These are phyloP conservation scores for Ptyas mucosa DNA, from an alignment of 2,113 vertebrate species.

Conservation along the genomic window DNA sequence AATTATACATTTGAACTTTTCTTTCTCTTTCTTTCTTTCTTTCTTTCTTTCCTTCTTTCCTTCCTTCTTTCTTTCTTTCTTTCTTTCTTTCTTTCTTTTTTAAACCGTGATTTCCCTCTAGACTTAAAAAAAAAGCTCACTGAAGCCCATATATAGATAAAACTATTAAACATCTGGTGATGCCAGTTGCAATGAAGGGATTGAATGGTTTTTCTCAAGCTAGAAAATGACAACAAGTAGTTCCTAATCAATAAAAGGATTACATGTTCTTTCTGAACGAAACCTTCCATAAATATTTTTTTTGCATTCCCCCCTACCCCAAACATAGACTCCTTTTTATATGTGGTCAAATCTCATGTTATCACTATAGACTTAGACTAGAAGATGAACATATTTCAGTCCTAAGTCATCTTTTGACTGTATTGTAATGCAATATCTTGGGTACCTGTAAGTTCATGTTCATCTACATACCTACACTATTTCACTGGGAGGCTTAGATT, in stretches of 20 bases:
- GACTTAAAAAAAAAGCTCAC: background rate
- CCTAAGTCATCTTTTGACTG: background rate
- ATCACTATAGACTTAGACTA: background rate
- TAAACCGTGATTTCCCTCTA: background rate
- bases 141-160: background rate
- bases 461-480: too few relatives aligned
- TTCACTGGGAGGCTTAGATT: too few relatives aligned
- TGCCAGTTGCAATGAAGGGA: background rate
- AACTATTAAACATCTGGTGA: background rate
- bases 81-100: too few relatives aligned
- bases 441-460: too few relatives aligned
- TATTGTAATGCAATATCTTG: background rate
- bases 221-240: background rate
- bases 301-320: background rate
- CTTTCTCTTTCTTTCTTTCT: background rate
- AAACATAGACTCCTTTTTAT: background rate
- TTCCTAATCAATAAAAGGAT: background rate
- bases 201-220: background rate
- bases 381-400: background rate
- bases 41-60: background rate
- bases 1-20: background rate
- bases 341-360: background rate
- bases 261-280: background rate
- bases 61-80: too few relatives aligned
- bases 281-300: background rate